A percentile compares a stretch with the other conserved stretches of the same genome.
Conservation (phyloP, 2,797 vertebrate genomes). For the Caiman crocodilus region DNA sequence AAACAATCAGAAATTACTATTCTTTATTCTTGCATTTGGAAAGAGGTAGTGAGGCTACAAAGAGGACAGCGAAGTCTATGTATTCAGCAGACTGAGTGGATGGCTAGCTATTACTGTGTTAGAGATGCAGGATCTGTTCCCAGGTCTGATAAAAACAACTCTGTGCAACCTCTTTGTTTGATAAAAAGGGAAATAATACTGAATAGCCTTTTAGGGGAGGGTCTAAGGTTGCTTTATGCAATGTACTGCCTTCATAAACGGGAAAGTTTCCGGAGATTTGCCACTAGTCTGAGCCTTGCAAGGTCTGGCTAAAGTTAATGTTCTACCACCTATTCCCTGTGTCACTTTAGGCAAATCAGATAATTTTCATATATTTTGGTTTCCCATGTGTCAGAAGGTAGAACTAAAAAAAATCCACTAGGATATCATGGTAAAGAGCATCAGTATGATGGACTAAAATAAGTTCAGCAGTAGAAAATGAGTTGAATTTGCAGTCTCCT, state of each 20-base stretch:
- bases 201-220: not conserved
- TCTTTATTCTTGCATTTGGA: not conserved
- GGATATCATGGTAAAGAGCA: not conserved
- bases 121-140: not conserved
- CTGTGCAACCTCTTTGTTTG: not conserved
- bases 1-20: not conserved
- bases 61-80: fast-evolving
- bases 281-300: not conserved
- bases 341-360: too few species aligned
- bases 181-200: not conserved
- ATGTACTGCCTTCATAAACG: not conserved
- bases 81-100: fast-evolving
- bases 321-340: too few species aligned
- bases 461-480: not conserved
- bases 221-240: not conserved
- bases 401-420: not conserved
- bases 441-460: not conserved
- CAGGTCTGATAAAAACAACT: not conserved
- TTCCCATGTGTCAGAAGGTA: too few species aligned
- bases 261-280: not conserved
- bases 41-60: fast-evolving
- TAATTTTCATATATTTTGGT: too few species aligned
- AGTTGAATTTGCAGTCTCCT: not conserved
- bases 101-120: not conserved
- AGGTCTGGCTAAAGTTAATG: too few species aligned